Base-by-base conservation (phyloP, 2,113 vertebrate genomes). In the Salvelinus sp. region DNA sequence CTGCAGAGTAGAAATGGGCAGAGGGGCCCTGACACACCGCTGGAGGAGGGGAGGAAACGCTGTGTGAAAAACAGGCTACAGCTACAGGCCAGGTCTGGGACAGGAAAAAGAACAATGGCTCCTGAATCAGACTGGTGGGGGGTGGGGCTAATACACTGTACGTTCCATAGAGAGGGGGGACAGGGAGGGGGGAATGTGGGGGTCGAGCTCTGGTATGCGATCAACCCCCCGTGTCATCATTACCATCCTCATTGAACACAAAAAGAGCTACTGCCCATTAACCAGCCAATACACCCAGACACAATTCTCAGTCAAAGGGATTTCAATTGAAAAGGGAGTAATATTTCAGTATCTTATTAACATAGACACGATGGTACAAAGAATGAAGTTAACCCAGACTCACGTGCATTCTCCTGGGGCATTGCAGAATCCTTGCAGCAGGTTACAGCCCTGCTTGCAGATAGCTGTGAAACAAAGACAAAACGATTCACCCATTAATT, bases 361-460 rank as follows among this genome's bases (percentile, higher is more conserved):
- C 9, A 54, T 54, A 14, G 50, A 54, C 50, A 54, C 50, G 4
- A 14, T 54, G 50, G 16, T 54, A 5, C 16, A 54, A 18, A 54
- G 38, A 10, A 44, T 2, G 6, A 44, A 44, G 38, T 76, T 14
- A 28, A 30, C 18, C 0, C 9, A 81, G 66, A 92, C 97, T 96
- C 92, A 98, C 97, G 86, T 95, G 96, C 97, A 99, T 73, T 97
- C 95, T 75, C 96, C 96, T 0, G 97, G 97, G 72, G 79, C 75
- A 0, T 70, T 76, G 76, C 97, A 99, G 2, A 82, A 90, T 38
- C 96, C 97, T 1, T 97, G 96, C 74, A 92, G 84, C 73, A 94
- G 87, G 86, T 95, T 96, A 86, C 97, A 98, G 74, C 97, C 97
- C 84, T 95, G 96, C 81, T 94, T 97, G 86, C 97, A 99, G 87